phyloP scores from a whole-genome alignment of 2,888 invertebrate species.

The Smittia aterrima region DNA sequence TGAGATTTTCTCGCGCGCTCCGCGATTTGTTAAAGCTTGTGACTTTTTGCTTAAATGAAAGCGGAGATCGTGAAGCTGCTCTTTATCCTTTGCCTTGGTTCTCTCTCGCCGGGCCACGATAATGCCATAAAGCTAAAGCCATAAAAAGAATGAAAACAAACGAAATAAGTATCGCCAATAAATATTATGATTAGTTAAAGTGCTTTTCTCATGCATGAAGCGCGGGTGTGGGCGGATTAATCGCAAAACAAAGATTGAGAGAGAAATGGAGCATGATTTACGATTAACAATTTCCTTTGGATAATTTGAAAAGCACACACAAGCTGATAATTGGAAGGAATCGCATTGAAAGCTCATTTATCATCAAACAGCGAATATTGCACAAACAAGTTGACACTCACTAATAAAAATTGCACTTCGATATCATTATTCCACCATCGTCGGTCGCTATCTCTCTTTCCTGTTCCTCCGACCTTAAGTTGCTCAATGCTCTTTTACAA shows the following conservation, averaged over 20 bases:
- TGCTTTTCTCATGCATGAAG: background rate
- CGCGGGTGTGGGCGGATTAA: background rate
- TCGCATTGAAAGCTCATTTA: constrained; percentile 19
- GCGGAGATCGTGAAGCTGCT: constrained; percentile 9
- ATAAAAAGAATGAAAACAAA: constrained; percentile 13
- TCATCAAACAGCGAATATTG: background rate
- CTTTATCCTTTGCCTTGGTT: background rate
- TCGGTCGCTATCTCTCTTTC: background rate
- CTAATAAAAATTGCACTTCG: constrained; percentile 20
- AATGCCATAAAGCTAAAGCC: constrained; percentile 14
- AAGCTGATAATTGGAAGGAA: constrained; percentile 15
- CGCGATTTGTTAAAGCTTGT: constrained; percentile 28
- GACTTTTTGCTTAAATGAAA: constrained; percentile 4
- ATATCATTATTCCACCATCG: constrained; percentile 29
- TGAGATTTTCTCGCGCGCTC: constrained; percentile 30
- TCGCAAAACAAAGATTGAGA: too few species aligned
- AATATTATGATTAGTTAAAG: constrained; percentile 28
- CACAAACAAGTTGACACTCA: constrained; percentile 26
- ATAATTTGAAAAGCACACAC: constrained; percentile 12
- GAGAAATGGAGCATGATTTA: constrained; percentile 1
- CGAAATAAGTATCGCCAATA: constrained; percentile 25
- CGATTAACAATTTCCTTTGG: constrained; percentile 10
- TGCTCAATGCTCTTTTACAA: background rate
- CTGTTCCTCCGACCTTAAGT: background rate
- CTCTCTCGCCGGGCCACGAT: constrained; percentile 8